Evolutionary conservation across 1,140 invertebrate species (phyloP).

Genomic region (Delia radicum): DNA sequence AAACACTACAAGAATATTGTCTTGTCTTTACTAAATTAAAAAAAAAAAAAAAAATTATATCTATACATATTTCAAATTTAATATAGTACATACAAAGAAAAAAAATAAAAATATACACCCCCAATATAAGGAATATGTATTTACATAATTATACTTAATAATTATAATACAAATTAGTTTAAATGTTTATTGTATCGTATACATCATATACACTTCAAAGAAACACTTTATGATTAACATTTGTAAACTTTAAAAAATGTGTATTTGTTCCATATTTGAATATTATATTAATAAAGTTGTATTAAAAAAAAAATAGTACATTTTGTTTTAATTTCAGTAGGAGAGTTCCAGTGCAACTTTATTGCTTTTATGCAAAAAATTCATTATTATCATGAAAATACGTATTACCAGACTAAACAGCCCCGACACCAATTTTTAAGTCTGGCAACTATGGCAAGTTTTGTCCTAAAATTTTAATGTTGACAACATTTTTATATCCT

Average conservation of each 20-base stretch:
- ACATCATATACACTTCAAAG: constrained; percentile 1
- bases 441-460: too few relatives aligned
- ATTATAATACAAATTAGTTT: constrained; percentile 32
- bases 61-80: constrained; percentile 19
- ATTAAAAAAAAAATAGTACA: constrained; percentile 31
- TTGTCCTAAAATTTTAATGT: too few relatives aligned
- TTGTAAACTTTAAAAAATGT: constrained; percentile 37
- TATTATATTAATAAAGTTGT: constrained; percentile 52
- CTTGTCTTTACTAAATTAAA: constrained; percentile 20
- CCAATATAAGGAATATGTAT: neutral
- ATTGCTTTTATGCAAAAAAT: too few relatives aligned
- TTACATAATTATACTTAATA: neutral
- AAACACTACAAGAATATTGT: neutral
- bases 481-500: too few relatives aligned
- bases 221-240: constrained; percentile 35
- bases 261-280: constrained; percentile 52
- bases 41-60: constrained; percentile 8
- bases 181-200: constrained; percentile 26
- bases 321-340: neutral
- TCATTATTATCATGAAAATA: too few relatives aligned
- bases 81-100: neutral
- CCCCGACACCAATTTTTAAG: too few relatives aligned
- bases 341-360: too few relatives aligned
- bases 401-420: too few relatives aligned
- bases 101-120: neutral